Conservation (phyloP, 2,113 vertebrate genomes). For the Pristiophorus japonicus region DNA sequence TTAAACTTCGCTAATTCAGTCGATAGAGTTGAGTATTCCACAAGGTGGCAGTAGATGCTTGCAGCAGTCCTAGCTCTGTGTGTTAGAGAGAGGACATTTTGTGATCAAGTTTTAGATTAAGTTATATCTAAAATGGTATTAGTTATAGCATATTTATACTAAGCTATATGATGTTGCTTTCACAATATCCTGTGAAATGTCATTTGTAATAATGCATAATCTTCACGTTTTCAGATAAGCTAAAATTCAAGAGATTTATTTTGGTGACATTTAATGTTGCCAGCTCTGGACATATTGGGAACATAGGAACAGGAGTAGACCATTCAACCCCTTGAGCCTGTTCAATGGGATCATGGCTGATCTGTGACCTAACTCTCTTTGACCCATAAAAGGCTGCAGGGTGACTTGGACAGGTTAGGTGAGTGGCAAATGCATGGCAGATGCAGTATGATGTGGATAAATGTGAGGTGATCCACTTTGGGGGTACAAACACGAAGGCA, state of each 20-base stretch:
- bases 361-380: no score
- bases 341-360: no score
- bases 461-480: no score
- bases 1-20: background rate
- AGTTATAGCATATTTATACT: background rate
- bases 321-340: no score
- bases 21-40: background rate
- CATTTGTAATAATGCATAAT: background rate
- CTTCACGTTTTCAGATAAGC: background rate
- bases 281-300: background rate
- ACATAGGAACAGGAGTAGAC: no score
- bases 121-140: conserved; percentile 28
- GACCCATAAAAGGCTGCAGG: no score
- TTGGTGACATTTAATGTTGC: background rate
- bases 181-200: no score
- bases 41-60: background rate
- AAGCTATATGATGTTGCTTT: background rate
- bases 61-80: background rate
- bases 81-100: conserved; percentile 30
- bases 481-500: no score
- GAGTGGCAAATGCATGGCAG: no score
- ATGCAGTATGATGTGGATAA: no score
- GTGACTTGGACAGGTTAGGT: no score
- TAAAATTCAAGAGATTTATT: background rate
- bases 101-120: conserved; percentile 8